Evolutionary conservation across 2,113 vertebrate genomes (phyloP), one percentile per base, ranked within the genome.

Genomic region (Crocuta crocuta): DNA sequence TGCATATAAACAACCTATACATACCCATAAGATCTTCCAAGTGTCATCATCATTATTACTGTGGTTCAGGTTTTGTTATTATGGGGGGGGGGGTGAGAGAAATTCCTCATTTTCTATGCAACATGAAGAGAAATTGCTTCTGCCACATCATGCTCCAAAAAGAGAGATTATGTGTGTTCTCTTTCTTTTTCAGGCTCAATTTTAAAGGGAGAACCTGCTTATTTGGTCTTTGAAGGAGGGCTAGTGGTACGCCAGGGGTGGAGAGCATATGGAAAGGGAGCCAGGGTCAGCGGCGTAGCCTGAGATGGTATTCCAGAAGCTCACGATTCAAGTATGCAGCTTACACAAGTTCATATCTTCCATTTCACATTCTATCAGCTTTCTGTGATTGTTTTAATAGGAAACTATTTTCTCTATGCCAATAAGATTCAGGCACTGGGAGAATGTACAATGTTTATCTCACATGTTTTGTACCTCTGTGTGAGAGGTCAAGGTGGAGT

Each of bases 231-330:
- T 28, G 23, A 74, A 58, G 12, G 43, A 70, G 17, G 9, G 9
- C 5, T 61, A 10, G 13, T 26, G 1, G 16, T 48, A 2, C 21
- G 4, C 13, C 0, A 23, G 39, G 1, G 50, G 3, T 1, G 11
- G 1, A 16, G 9, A 4, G 28, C 28, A 12, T 7, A 35, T 10
- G 15, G 39, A 81, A 39, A 73, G 17, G 48, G 11, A 2, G 24
- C 17, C 10, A 15, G 15, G 8, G 21, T 53, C 33, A 45, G 63
- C 6, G 50, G 13, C 17, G 39, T 3, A 70, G 48, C 11, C 26
- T 39, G n/a, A 70, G 83, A 21, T n/a, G 55, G 11, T 17, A 82
- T 3, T 15, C 13, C 5, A n/a, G 7, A 63, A 81, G 61, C 35
- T 92, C n/a, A 71, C 28, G 84, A 45, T 0, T 24, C 9, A 86